Percentiles rank a stretch among this genome's conserved stretches.
These are phyloP conservation scores for Platycheirus rosarum DNA, from an alignment of 2,888 invertebrate species.

Conservation along the genomic window DNA sequence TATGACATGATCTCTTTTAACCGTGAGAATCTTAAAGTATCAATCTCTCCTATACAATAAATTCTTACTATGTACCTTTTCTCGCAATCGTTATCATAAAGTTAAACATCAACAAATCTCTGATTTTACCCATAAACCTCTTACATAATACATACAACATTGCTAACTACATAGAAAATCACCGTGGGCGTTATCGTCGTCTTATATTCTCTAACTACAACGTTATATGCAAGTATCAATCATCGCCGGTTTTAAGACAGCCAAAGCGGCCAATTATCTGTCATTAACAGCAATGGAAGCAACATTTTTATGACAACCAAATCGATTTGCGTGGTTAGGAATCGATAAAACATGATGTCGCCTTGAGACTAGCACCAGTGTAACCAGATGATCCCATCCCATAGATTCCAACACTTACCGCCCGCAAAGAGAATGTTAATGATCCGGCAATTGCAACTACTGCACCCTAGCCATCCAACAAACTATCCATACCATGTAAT, in stretches of 20 bases:
- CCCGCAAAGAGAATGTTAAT: conserved; percentile 70
- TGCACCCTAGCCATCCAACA: conserved; percentile 17
- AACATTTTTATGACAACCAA: conserved; percentile 63
- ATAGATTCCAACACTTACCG: conserved; percentile 59
- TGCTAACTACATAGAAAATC: too few relatives aligned
- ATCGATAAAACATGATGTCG: conserved; percentile 63
- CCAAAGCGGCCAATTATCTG: conserved; percentile 65
- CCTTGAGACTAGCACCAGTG: conserved; percentile 45
- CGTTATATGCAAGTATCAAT: conserved; percentile 48
- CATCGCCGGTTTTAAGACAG: conserved; percentile 58
- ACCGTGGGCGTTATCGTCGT: conserved; percentile 8
- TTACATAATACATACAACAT: too few relatives aligned
- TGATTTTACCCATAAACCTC: too few relatives aligned
- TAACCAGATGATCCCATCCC: conserved; percentile 60
- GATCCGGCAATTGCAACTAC: conserved; percentile 48
- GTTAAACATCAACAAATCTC: too few relatives aligned
- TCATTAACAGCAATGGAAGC: conserved; percentile 61
- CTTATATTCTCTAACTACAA: conserved; percentile 18
- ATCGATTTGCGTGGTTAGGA: conserved; percentile 61
- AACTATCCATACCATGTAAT: conserved; percentile 15
- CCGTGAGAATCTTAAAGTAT: too few relatives aligned
- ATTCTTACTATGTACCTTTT: too few relatives aligned
- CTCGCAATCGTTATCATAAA: too few relatives aligned
- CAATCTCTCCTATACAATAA: too few relatives aligned
- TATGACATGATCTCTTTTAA: too few relatives aligned